Evolutionary conservation across 2,797 vertebrate species (phyloP), one percentile per base, ranked within the genome.

Genomic region (Iguana delicatissima): DNA sequence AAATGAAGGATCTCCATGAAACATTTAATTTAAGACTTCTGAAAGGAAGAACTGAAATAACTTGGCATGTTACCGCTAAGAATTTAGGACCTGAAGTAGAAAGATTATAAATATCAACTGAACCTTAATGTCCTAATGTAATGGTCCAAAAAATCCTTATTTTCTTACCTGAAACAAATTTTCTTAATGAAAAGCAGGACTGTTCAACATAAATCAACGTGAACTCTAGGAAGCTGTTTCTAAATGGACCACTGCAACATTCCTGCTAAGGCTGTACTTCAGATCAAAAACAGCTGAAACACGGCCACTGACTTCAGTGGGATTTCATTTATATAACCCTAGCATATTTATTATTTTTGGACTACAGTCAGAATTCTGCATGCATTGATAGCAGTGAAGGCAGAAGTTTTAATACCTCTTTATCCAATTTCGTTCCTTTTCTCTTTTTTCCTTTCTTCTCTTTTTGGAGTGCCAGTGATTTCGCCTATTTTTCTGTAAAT

Each of bases 271-370:
- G 64, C 29, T 85, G 20, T 8, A 38, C 67, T 55, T 20, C 26
- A 84, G 38, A n/a, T 52, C 55, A 69, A 69, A 85, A 74, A 22
- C 12, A 16, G 4, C 35, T 85, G 32, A 85, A 85, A 50, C 35
- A 69, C 35, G 35, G 29, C 59, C 83, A 85, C 83, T 52, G 42
- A 24, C 42, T 85, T 64, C 59, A 46, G 57, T 64, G 59, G 38
- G 24, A 84, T 42, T 84, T 72, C 42, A 46, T 72, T 84, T 85
- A 67, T 67, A 50, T 79, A 72, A 12, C 20, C 42, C 29, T n/a
- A 72, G 72, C n/a, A 72, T 72, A 84, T 46, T 50, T 85, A 50
- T n/a, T 85, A 50, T 85, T 85, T 72, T 85, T 85, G 64, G 83
- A 46, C 46, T 10, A 10, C 29, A 72, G 42, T 85, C 42, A 72